Evolutionary conservation across 2,113 vertebrate genomes (phyloP).

Genomic region (Petroica traversi): DNA sequence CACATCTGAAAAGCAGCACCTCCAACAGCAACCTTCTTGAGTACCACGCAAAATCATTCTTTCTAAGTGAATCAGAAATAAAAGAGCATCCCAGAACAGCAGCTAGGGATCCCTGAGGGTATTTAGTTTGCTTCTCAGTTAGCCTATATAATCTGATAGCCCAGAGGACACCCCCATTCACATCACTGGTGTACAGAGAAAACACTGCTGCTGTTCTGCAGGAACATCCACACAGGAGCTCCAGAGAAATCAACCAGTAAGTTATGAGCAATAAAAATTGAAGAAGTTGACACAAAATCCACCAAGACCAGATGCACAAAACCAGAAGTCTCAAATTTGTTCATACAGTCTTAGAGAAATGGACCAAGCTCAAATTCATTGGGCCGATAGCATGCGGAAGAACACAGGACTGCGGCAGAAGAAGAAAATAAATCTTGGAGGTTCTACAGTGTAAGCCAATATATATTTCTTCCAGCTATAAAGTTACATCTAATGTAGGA

Average conservation of each 20-base stretch:
- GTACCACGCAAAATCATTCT: not conserved
- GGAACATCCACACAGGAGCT: not conserved
- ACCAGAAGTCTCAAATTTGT: not conserved
- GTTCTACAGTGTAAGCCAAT: not conserved
- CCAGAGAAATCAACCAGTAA: not conserved
- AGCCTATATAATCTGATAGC: not conserved
- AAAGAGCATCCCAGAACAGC: not conserved
- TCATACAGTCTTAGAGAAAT: not conserved
- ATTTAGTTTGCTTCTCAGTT: not conserved
- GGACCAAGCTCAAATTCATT: not conserved
- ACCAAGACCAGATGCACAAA: not conserved
- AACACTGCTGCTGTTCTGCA: not conserved
- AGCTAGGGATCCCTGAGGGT: not conserved
- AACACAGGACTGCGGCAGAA: fast-evolving
- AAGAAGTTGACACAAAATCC: not conserved
- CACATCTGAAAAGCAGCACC: not conserved
- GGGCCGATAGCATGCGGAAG: fast-evolving
- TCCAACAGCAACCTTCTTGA: not conserved
- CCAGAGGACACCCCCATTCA: not conserved
- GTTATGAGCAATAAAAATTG: not conserved
- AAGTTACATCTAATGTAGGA: not conserved
- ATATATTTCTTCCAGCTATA: not conserved
- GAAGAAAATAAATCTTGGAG: not conserved
- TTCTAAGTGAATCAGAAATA: not conserved
- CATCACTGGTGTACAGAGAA: not conserved